Evolutionary conservation across 2,888 invertebrate genomes (phyloP), one percentile per base, ranked within the genome.

Genomic region (Caenorhabditis virilis): DNA sequence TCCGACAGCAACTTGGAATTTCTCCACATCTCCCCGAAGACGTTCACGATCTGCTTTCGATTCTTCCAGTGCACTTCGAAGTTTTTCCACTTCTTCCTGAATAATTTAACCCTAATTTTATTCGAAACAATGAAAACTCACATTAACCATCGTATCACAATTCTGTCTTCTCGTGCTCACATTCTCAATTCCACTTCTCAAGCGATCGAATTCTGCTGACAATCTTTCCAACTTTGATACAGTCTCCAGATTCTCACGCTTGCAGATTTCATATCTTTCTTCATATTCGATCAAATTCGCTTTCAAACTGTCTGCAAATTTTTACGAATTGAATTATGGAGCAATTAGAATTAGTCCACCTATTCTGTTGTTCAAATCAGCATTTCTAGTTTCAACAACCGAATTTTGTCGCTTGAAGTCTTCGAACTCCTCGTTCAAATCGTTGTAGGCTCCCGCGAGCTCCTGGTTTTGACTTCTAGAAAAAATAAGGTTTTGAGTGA

Each of bases 251-350:
- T 78, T 73, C 25, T 78, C 80, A 7, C 63, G 46, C 23, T 74
- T 77, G 52, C 78, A 78, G 38, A 68, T 15, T 47, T 80, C 80
- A 42, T 79, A 79, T 33, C 75, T 55, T 57, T 76, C 77, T 52
- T 80, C 78, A 41, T 78, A 79, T 50, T 80, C 78, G 9, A 77
- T 74, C 22, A 80, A 56, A 39, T 70, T 74, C 27, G 78, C 72
- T 35, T 74, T 74, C 43, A 79, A 54, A 7, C 68, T 53, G 16
- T 78, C 78, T 72, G 41, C 23, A 67, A 65, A 33, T 36, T 36
- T 36, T 30, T 30, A 9, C 13, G 13, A 13, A 39, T 11, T 39
- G 7, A 1, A 15, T 4, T 7, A 9, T 30, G 13, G 13, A 30
- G 6, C 6, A 30, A 30, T 30, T 9, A 30, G 13, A 30, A 30